Percentiles rank a stretch among this genome's conserved stretches.
Evolutionary conservation across 2,797 vertebrate species (phyloP).

Genomic region (Melanotaenia maccullochi): DNA sequence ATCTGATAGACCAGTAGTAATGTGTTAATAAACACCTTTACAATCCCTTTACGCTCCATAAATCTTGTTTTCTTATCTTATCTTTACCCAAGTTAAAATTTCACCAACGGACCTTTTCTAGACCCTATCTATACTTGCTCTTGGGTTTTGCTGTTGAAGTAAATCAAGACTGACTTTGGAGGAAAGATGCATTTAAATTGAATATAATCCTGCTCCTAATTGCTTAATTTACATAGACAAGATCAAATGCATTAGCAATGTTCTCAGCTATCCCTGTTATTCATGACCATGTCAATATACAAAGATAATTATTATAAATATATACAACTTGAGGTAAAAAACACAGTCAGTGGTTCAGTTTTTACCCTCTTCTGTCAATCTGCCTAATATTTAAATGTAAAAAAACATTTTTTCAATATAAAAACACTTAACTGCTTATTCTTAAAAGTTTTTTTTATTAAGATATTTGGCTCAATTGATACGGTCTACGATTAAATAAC

Average conservation of each 20-base stretch:
- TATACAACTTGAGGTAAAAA: not conserved
- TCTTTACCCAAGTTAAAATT: not conserved
- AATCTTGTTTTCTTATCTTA: not conserved
- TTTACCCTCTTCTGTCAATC: not conserved
- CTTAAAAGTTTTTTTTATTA: not conserved
- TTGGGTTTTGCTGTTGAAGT: not conserved
- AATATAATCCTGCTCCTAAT: constrained; percentile 15
- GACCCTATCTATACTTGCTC: too few species aligned
- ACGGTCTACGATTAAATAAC: not conserved
- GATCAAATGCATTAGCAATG: constrained; percentile 18
- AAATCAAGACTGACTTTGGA: not conserved
- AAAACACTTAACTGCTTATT: not conserved
- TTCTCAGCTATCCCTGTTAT: constrained; percentile 37
- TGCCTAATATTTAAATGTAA: not conserved
- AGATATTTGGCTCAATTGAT: not conserved
- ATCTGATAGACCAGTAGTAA: constrained; percentile 55
- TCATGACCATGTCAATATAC: constrained; percentile 11
- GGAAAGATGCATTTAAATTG: constrained; percentile 16
- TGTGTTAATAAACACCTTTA: not conserved
- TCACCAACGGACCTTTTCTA: too few species aligned
- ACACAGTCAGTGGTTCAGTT: not conserved
- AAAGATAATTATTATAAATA: constrained; percentile 13
- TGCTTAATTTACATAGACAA: constrained; percentile 32
- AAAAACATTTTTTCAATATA: not conserved
- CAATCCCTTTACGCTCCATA: not conserved